Percentiles rank a stretch among this genome's conserved stretches.
phyloP scores from a whole-genome alignment of 1,140 invertebrate genomes.

The Hormaphis cornu region DNA sequence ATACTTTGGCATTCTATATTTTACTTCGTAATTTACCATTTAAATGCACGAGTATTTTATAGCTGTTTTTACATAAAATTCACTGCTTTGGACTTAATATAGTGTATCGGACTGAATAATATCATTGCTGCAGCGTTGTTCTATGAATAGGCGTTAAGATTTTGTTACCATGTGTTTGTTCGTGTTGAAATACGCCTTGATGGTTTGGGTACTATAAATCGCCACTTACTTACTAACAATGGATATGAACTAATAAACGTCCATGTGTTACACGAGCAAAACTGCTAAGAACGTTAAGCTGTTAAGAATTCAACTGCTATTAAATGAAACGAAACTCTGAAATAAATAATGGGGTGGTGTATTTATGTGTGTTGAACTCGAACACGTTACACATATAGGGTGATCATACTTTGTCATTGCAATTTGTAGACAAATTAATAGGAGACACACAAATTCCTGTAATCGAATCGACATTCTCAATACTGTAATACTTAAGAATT shows the following conservation, averaged over 20 bases:
- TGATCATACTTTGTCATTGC: too few relatives aligned
- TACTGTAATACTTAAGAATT: too few relatives aligned
- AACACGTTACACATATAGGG: too few relatives aligned
- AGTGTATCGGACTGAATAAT: neutral
- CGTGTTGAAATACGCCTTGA: neutral
- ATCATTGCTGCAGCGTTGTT: too few relatives aligned
- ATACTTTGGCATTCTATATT: too few relatives aligned
- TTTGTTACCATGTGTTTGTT: neutral
- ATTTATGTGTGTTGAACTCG: neutral
- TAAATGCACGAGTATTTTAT: too few relatives aligned
- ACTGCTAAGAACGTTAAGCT: neutral
- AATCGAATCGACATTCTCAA: too few relatives aligned
- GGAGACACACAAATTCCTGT: too few relatives aligned
- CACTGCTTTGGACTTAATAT: too few relatives aligned
- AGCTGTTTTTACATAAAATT: too few relatives aligned
- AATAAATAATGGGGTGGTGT: neutral
- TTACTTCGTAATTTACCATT: too few relatives aligned
- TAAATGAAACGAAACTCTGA: neutral
- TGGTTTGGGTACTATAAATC: neutral
- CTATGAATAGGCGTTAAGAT: neutral
- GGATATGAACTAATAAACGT: neutral
- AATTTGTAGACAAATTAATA: too few relatives aligned
- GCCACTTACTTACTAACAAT: conserved; percentile 5
- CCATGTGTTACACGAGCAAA: conserved; percentile 4
- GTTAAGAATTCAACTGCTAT: neutral